Percentiles rank a stretch among this genome's conserved stretches.
These are phyloP conservation scores for Dinothrombium tinctorium DNA, from an alignment of 1,140 invertebrate species.

Conservation along the genomic window DNA sequence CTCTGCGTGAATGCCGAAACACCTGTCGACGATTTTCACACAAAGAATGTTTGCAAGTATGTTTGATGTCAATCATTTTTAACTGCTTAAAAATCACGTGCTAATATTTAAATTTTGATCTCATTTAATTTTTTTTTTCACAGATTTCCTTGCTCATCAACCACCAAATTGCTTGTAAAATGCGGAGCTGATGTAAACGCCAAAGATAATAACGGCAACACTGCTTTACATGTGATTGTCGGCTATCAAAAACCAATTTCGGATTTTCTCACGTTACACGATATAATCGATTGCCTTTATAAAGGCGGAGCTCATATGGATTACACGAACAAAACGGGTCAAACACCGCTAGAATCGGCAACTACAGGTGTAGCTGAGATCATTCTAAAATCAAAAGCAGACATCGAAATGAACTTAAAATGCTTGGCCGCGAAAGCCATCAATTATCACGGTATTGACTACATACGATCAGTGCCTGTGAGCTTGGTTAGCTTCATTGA, in stretches of 20 bases:
- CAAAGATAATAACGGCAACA: constrained; percentile 50
- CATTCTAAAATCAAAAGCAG: constrained; percentile 35
- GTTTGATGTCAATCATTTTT: too few species aligned
- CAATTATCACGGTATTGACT: too few species aligned
- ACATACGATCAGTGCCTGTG: too few species aligned
- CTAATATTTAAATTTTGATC: too few species aligned
- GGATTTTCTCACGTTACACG: constrained; percentile 40
- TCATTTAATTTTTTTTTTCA: too few species aligned
- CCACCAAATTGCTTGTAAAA: constrained; percentile 44
- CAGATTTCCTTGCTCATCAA: constrained; percentile 58
- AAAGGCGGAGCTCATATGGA: constrained; percentile 45
- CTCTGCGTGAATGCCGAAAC: too few species aligned
- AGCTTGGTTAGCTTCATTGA: too few species aligned
- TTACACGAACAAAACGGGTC: constrained; percentile 36
- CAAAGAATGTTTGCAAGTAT: too few species aligned
- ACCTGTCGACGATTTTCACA: too few species aligned
- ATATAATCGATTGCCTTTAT: constrained; percentile 39
- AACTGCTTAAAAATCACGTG: too few species aligned
- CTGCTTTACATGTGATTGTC: constrained; percentile 59
- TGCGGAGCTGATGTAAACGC: constrained; percentile 63
- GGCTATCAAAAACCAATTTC: constrained; percentile 37
- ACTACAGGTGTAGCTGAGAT: constrained; percentile 40
- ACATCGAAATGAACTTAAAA: constrained; percentile 37
- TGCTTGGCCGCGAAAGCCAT: constrained; percentile 62
- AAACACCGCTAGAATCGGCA: constrained; percentile 39